phyloP scores from a whole-genome alignment of 1,140 invertebrate species.

The Drosophila teissieri region DNA sequence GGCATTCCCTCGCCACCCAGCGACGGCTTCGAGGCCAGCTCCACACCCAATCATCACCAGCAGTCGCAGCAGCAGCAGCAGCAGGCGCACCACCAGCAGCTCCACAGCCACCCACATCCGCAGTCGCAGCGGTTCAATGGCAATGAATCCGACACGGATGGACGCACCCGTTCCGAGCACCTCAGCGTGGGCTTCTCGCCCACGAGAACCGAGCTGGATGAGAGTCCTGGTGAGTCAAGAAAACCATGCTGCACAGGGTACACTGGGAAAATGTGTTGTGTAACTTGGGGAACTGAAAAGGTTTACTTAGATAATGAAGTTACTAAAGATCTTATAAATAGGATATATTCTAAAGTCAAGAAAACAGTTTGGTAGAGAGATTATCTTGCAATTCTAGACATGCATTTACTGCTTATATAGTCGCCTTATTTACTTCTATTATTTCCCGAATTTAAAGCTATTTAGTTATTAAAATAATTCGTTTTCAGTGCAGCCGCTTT shows the following conservation, averaged over 20 bases:
- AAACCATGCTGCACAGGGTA: constrained; percentile 46
- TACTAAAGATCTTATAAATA: too few relatives aligned
- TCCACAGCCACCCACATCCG: constrained; percentile 42
- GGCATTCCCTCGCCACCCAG: constrained; percentile 84
- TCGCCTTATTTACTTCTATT: too few relatives aligned
- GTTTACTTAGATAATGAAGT: too few relatives aligned
- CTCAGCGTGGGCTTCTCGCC: constrained; percentile 82
- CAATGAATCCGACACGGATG: constrained; percentile 84
- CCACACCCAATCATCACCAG: constrained; percentile 64
- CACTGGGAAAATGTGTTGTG: neutral
- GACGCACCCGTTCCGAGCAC: constrained; percentile 81
- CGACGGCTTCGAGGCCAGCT: constrained; percentile 75
- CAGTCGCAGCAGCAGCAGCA: constrained; percentile 64
- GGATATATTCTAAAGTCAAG: neutral
- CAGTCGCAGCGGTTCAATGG: constrained; percentile 77
- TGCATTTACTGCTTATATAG: too few relatives aligned
- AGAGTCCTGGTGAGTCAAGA: constrained; percentile 82
- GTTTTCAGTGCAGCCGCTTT: constrained; percentile 17
- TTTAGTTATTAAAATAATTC: too few relatives aligned
- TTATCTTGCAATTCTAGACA: too few relatives aligned
- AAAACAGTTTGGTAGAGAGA: too few relatives aligned
- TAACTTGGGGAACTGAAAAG: too few relatives aligned
- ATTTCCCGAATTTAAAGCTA: too few relatives aligned
- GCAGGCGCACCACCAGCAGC: constrained; percentile 55
- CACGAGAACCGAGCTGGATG: constrained; percentile 81